These are phyloP conservation scores for Sakesphorus luctuosus DNA, from an alignment of 2,113 vertebrate species.

Conservation along the genomic window DNA sequence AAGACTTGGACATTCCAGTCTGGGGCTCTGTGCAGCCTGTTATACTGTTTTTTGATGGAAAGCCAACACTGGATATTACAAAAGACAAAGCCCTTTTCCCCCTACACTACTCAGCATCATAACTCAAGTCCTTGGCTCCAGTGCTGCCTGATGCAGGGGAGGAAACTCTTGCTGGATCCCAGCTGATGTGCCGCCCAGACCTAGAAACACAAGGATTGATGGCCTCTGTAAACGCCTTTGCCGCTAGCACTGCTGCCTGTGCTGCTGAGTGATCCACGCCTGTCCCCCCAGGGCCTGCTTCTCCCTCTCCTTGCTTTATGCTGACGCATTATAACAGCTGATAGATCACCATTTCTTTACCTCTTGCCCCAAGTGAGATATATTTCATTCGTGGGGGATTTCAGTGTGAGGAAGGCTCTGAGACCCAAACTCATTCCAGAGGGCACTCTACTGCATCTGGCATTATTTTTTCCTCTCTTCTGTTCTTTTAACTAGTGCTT, in stretches of 20 bases:
- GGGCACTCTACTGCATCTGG: not conserved
- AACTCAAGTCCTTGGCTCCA: constrained; percentile 38
- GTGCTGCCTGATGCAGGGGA: not conserved
- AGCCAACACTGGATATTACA: not conserved
- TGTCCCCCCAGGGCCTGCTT: not conserved
- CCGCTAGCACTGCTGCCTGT: not conserved
- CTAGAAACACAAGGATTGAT: not conserved
- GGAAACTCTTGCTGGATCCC: constrained; percentile 11
- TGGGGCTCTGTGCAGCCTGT: not conserved
- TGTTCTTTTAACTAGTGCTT: constrained; percentile 35
- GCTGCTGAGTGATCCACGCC: not conserved
- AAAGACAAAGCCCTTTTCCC: not conserved
- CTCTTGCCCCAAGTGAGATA: not conserved
- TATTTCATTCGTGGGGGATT: not conserved
- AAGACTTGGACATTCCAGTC: not conserved
- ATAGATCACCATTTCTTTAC: constrained; percentile 27
- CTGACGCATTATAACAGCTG: constrained; percentile 49
- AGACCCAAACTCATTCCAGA: not conserved
- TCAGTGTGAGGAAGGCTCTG: constrained; percentile 38
- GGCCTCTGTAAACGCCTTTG: not conserved
- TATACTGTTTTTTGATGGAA: not conserved
- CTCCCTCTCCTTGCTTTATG: constrained; percentile 14
- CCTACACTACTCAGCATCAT: not conserved
- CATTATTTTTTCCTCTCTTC: not conserved
- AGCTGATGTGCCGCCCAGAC: not conserved